Base-by-base conservation (phyloP, 2,888 invertebrate genomes). In the Nebria brevicollis region DNA sequence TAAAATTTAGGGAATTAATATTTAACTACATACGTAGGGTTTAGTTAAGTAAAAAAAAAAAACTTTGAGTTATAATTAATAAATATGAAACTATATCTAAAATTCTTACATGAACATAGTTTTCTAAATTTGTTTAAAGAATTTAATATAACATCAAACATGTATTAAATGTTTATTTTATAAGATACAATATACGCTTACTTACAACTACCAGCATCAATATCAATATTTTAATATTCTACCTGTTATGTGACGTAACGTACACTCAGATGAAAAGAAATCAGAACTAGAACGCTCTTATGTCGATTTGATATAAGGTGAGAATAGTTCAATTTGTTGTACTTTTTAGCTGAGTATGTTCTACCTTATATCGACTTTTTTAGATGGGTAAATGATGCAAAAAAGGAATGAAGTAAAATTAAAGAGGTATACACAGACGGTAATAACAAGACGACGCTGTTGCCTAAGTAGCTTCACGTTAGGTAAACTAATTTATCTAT, bases 401-500 rank as follows among this genome's bases (percentile, higher is more conserved):
- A 54, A 54, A 8, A 13, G 68, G 20, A 77, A 77, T 68, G 68
- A 41, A 42, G 77, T 66, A 66, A 74, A 74, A 74, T 73, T 74
- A 68, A n/a, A 10, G n/a, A 13, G 66, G 42, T 66, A 11, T 34
- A 34, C n/a, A 64, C 66, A 13, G 41, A 15, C 4, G n/a, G 77
- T 42, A 75, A 74, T 79, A 74, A 66, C 54, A 54, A 54, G 54
- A 54, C 54, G 13, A 11, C 2, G 54, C 66, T 70, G 70, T 25
- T 75, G 74, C 43, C 25, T 79, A 43, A 68, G 66, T 79, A 15
- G 73, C 65, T 20, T 79, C 20, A 54, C 72, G 74, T 68, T 74
- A 78, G 79, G 68, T 75, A 79, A 79, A 75, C 75, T 79, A 79
- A 75, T 79, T 79, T 79, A 79, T 79, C 79, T 79, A 54, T 79